phyloP scores from a whole-genome alignment of 1,140 invertebrate species.

The Aphelinus atriplicis region DNA sequence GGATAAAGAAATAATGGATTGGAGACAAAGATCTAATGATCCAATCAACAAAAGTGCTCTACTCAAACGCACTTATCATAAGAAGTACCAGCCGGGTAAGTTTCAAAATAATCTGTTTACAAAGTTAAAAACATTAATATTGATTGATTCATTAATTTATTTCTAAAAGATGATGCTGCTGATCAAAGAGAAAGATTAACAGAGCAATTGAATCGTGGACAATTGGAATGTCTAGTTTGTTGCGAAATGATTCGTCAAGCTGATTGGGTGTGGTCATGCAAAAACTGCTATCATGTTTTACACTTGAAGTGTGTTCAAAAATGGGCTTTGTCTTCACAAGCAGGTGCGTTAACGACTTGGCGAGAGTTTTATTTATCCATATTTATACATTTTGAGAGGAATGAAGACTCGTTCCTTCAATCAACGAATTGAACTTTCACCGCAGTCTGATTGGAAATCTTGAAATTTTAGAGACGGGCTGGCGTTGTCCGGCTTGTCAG shows the following conservation, averaged over 20 bases:
- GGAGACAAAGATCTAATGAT: conserved; percentile 48
- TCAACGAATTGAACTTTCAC: too few species aligned
- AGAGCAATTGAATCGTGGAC: conserved; percentile 80
- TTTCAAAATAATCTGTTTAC: not conserved
- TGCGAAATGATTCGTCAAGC: conserved; percentile 83
- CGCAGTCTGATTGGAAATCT: not conserved
- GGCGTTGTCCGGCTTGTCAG: conserved; percentile 94
- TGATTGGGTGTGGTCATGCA: conserved; percentile 89
- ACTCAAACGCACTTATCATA: conserved; percentile 46
- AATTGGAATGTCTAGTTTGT: conserved; percentile 92
- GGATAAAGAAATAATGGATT: conserved; percentile 51
- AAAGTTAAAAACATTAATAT: conserved; percentile 16
- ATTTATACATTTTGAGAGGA: not conserved
- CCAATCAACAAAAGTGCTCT: conserved; percentile 35
- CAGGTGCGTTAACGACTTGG: conserved; percentile 63
- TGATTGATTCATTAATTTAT: conserved; percentile 23
- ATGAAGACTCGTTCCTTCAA: not conserved
- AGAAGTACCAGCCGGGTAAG: conserved; percentile 51
- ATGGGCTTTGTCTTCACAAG: conserved; percentile 87
- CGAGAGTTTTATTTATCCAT: conserved; percentile 3
- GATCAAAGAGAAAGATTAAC: conserved; percentile 83
- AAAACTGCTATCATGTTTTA: conserved; percentile 89
- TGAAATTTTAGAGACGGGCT: conserved; percentile 73
- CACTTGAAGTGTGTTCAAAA: conserved; percentile 90
- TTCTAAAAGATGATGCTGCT: conserved; percentile 64